These are phyloP conservation scores for Myiotriccus ornatus DNA, from an alignment of 2,797 vertebrate species.

Conservation along the genomic window DNA sequence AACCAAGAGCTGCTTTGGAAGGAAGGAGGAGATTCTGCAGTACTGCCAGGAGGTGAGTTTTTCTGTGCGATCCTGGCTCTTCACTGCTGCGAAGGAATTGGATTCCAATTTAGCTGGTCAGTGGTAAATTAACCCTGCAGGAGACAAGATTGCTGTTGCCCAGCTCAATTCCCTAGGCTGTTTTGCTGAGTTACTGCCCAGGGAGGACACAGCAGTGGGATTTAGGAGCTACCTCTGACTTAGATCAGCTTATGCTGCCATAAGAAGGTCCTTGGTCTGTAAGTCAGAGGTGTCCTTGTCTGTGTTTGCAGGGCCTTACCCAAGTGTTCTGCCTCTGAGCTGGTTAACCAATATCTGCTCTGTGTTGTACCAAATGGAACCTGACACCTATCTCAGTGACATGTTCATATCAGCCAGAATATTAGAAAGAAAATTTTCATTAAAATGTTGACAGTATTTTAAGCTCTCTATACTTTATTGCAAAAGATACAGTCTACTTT, in stretches of 20 bases:
- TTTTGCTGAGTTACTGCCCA: background rate
- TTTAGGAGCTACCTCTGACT: background rate
- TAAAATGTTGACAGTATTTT: background rate
- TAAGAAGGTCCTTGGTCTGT: background rate
- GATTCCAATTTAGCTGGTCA: background rate
- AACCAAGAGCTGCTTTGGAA: slow-evolving; percentile 87
- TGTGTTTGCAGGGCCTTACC: background rate
- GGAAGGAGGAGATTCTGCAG: slow-evolving; percentile 89
- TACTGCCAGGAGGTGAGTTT: slow-evolving; percentile 96
- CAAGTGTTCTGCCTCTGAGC: background rate
- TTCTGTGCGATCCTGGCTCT: background rate
- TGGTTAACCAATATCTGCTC: background rate
- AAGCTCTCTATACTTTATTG: background rate
- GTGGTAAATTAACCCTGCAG: background rate
- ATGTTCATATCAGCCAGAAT: background rate
- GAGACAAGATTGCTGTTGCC: background rate
- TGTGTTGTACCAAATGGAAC: background rate
- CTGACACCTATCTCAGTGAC: rapidly evolving
- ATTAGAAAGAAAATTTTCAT: background rate
- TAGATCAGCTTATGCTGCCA: background rate
- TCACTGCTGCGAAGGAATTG: background rate
- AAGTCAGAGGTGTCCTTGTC: background rate
- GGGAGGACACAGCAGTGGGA: background rate
- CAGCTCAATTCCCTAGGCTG: background rate
- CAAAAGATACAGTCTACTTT: background rate